A percentile compares a stretch with the other conserved stretches of the same genome.
Conservation (phyloP, 2,797 vertebrate species). For the Ptychobarbus kaznakovi region DNA sequence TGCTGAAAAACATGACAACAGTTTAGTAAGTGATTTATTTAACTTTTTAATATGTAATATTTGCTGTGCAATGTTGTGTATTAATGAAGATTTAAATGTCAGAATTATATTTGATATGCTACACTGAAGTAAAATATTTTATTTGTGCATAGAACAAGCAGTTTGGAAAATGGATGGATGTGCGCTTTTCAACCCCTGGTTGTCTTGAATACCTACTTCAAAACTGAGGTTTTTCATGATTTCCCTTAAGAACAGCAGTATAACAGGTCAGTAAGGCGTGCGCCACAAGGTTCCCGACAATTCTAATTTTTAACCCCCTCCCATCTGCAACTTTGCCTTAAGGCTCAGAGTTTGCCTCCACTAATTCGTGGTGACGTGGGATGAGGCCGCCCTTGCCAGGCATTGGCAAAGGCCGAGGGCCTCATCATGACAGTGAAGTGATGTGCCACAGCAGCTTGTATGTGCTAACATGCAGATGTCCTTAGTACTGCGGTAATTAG, state of each 20-base stretch:
- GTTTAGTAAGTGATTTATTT: not conserved
- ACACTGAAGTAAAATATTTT: not conserved
- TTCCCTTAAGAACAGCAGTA: not conserved
- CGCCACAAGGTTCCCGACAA: constrained; percentile 77
- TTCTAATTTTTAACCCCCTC: constrained; percentile 68
- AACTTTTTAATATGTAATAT: not conserved
- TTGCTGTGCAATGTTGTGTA: not conserved
- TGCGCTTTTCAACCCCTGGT: not conserved
- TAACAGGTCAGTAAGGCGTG: constrained; percentile 60
- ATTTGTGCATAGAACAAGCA: not conserved
- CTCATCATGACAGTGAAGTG: constrained; percentile 74
- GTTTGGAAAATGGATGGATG: not conserved
- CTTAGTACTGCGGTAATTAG: constrained; percentile 78
- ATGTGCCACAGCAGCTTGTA: constrained; percentile 56
- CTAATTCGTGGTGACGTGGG: constrained; percentile 78
- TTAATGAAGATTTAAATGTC: not conserved
- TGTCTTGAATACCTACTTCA: not conserved
- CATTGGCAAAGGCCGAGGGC: constrained; percentile 71
- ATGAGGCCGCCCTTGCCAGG: constrained; percentile 74
- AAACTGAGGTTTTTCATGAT: not conserved
- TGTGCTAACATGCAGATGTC: constrained; percentile 75
- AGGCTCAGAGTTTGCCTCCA: constrained; percentile 74
- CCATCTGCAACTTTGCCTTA: constrained; percentile 63
- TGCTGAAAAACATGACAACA: not conserved
- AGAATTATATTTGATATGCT: not conserved